These are phyloP conservation scores for Cheilosia soror DNA, from an alignment of 2,888 invertebrate genomes.

Conservation along the genomic window DNA sequence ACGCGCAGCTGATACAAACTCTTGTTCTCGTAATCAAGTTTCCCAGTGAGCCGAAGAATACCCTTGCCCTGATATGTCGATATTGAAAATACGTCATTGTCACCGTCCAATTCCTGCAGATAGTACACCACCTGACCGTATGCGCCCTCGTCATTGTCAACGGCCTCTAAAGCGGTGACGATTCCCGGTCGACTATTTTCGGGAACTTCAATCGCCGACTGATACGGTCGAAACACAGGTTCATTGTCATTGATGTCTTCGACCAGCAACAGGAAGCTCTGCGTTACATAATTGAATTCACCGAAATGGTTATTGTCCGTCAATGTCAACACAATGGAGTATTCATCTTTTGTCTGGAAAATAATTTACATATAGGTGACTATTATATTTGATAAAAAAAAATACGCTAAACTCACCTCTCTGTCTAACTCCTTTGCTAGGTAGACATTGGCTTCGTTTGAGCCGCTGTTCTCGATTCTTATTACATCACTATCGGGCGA, in stretches of 20 bases:
- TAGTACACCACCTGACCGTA: conserved; percentile 96
- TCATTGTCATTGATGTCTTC: conserved; percentile 97
- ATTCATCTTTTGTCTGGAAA: conserved; percentile 92
- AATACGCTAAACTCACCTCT: conserved; percentile 86
- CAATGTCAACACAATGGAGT: conserved; percentile 93
- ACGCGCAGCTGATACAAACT: conserved; percentile 93
- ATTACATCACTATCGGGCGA: conserved; percentile 93
- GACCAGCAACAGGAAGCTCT: conserved; percentile 93
- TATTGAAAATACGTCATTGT: conserved; percentile 90
- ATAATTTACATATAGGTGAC: conserved; percentile 71
- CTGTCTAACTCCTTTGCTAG: conserved; percentile 95
- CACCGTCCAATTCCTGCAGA: conserved; percentile 92
- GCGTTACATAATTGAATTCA: conserved; percentile 94
- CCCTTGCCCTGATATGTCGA: conserved; percentile 94
- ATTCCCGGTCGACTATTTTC: conserved; percentile 92
- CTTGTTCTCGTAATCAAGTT: conserved; percentile 93
- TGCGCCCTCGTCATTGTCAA: conserved; percentile 95
- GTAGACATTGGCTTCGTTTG: conserved; percentile 93
- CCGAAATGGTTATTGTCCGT: conserved; percentile 92
- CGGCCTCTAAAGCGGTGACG: conserved; percentile 92
- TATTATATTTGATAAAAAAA: neutral
- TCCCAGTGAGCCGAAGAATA: conserved; percentile 89
- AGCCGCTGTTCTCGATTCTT: conserved; percentile 91
- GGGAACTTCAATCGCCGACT: conserved; percentile 90
- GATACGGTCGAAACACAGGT: conserved; percentile 94